Conservation (phyloP, 2,797 vertebrate genomes). For the Sciaenops ocellatus region DNA sequence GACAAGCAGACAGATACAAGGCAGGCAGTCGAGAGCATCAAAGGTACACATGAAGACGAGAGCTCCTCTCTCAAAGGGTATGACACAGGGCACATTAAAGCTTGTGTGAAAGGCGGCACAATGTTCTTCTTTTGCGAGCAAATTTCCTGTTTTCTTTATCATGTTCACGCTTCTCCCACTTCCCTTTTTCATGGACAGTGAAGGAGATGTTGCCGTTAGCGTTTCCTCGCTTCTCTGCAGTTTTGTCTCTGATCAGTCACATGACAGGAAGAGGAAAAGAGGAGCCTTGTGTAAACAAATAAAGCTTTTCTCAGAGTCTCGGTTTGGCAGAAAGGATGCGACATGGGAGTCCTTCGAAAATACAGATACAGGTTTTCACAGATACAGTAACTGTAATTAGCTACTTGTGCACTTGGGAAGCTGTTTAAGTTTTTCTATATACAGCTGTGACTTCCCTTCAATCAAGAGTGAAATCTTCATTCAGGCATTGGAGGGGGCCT, state of each 20-base stretch:
- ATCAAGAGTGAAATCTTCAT: no score
- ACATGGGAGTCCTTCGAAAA: slow-evolving; percentile 42
- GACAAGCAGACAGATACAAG: slow-evolving; percentile 39
- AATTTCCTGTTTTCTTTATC: slow-evolving; percentile 86
- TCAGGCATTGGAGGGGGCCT: no score
- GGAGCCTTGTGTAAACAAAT: slow-evolving; percentile 69
- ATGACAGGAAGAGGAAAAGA: slow-evolving; percentile 78
- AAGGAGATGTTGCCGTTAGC: slow-evolving; percentile 63
- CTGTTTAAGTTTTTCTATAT: background rate
- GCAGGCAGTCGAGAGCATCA: slow-evolving; percentile 53
- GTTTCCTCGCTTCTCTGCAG: slow-evolving; percentile 68
- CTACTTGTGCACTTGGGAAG: background rate
- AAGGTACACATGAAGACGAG: slow-evolving; percentile 47
- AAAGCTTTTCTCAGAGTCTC: slow-evolving; percentile 56
- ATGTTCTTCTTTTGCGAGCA: slow-evolving; percentile 64
- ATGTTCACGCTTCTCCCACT: slow-evolving; percentile 68
- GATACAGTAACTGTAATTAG: background rate
- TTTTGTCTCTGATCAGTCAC: slow-evolving; percentile 74
- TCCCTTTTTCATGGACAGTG: slow-evolving; percentile 78
- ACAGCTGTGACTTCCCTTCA: slow-evolving; percentile 3
- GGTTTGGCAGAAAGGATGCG: slow-evolving; percentile 48
- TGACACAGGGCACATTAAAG: slow-evolving; percentile 54
- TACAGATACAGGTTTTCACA: slow-evolving; percentile 35
- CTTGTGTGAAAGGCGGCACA: slow-evolving; percentile 44
- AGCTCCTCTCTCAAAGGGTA: slow-evolving; percentile 35